Conservation (phyloP, 2,888 invertebrate genomes). For the Melanargia galathea region DNA sequence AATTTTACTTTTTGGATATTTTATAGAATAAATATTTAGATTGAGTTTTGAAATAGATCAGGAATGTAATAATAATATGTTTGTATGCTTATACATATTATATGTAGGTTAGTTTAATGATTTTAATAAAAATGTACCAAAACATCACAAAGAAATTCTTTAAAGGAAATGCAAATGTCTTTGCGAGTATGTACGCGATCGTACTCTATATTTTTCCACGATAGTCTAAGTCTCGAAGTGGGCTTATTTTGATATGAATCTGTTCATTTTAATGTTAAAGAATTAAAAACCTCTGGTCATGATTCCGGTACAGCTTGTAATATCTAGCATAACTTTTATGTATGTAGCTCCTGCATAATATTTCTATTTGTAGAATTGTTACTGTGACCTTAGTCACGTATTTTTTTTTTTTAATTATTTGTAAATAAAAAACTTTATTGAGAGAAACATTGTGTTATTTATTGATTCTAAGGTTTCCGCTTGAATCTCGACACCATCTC, state of each 20-base stretch:
- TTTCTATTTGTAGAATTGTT: slow-evolving; percentile 45
- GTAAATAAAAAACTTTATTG: slow-evolving; percentile 52
- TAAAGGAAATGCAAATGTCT: slow-evolving; percentile 32
- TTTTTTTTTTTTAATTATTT: slow-evolving; percentile 52
- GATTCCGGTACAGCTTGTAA: slow-evolving; percentile 41
- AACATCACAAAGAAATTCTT: slow-evolving; percentile 43
- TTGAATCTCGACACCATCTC: too few relatives aligned
- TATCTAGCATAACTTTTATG: slow-evolving; percentile 31
- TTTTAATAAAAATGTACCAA: slow-evolving; percentile 42
- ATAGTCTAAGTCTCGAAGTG: slow-evolving; percentile 32
- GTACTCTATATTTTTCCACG: slow-evolving; percentile 37
- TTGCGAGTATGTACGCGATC: slow-evolving; percentile 27
- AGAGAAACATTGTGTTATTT: slow-evolving; percentile 40
- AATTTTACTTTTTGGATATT: neutral
- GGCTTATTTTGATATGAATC: slow-evolving; percentile 23
- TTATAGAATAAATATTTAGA: neutral
- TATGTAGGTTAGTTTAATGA: slow-evolving; percentile 32
- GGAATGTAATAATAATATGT: neutral
- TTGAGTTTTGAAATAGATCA: too few relatives aligned
- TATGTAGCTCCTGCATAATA: neutral
- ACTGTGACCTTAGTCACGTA: slow-evolving; percentile 47
- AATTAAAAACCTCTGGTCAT: slow-evolving; percentile 39
- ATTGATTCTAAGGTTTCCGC: neutral
- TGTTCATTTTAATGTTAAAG: slow-evolving; percentile 29
- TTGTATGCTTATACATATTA: slow-evolving; percentile 32